phyloP scores from a whole-genome alignment of 2,888 invertebrate species.

The Fragum fragum region DNA sequence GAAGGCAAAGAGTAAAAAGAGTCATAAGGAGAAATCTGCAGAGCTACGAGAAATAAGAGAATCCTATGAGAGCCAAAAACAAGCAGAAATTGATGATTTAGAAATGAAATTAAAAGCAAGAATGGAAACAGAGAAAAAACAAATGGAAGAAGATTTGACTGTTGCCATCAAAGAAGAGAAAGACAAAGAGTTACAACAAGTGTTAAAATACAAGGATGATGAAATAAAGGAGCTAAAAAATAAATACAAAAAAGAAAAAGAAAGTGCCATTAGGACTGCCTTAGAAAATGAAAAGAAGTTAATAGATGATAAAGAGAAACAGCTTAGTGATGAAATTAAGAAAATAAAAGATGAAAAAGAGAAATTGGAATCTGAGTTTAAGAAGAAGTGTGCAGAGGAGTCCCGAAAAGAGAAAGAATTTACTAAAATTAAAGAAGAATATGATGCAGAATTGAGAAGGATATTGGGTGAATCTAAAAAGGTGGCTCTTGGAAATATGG shows the following conservation, averaged over 20 bases:
- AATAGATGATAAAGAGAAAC: conserved; percentile 64
- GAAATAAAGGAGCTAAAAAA: conserved; percentile 74
- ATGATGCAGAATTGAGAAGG: conserved; percentile 75
- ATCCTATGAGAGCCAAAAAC: conserved; percentile 76
- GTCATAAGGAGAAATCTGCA: conserved; percentile 78
- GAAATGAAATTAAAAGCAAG: conserved; percentile 73
- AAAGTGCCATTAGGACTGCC: conserved; percentile 75
- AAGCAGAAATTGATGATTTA: conserved; percentile 69
- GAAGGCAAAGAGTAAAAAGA: conserved; percentile 75
- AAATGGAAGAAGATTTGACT: conserved; percentile 70
- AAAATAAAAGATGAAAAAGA: conserved; percentile 70
- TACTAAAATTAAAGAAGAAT: conserved; percentile 75
- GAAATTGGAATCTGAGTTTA: conserved; percentile 68
- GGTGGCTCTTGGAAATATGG: conserved; percentile 78
- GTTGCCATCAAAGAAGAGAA: conserved; percentile 75
- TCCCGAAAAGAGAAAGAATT: conserved; percentile 75
- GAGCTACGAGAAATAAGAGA: conserved; percentile 79
- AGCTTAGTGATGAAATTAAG: conserved; percentile 74
- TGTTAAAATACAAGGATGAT: conserved; percentile 82
- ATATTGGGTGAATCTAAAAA: conserved; percentile 81
- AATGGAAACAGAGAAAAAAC: conserved; percentile 75
- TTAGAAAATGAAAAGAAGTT: conserved; percentile 75
- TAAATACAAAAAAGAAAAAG: conserved; percentile 72
- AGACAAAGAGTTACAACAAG: conserved; percentile 81
- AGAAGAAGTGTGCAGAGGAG: conserved; percentile 72